Conservation (phyloP, 2,888 invertebrate species). For the Drosophila mimetica region DNA sequence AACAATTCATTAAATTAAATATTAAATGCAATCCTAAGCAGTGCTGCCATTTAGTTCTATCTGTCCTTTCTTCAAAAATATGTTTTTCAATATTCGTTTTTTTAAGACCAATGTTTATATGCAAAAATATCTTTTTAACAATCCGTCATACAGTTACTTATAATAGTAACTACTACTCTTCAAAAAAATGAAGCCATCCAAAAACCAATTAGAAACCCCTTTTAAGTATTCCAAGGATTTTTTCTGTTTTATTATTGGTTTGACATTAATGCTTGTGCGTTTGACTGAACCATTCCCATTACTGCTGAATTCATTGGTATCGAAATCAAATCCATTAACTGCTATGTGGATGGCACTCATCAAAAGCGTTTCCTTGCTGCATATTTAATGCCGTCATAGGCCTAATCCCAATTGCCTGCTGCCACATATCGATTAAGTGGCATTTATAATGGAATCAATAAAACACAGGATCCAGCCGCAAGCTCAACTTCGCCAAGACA, state of each 20-base stretch:
- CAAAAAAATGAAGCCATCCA: neutral
- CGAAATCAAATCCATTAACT: slow-evolving; percentile 29
- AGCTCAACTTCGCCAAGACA: slow-evolving; percentile 18
- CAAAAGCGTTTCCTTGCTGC: slow-evolving; percentile 38
- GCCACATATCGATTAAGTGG: slow-evolving; percentile 37
- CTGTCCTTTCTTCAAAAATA: too few relatives aligned
- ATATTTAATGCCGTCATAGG: slow-evolving; percentile 37
- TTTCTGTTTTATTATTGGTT: neutral
- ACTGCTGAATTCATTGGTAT: slow-evolving; percentile 2
- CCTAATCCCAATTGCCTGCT: slow-evolving; percentile 31
- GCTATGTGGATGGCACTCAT: slow-evolving; percentile 19
- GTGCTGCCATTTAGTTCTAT: too few relatives aligned
- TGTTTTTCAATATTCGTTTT: too few relatives aligned
- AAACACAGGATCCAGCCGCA: slow-evolving; percentile 30
- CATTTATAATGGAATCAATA: slow-evolving; percentile 46
- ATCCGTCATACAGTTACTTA: too few relatives aligned
- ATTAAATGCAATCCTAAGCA: too few relatives aligned
- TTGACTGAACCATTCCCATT: slow-evolving; percentile 15
- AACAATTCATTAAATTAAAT: neutral
- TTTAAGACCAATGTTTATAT: too few relatives aligned
- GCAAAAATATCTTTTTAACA: too few relatives aligned
- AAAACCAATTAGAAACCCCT: neutral
- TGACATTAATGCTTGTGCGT: slow-evolving; percentile 1
- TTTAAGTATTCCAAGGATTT: neutral
- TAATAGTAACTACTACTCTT: too few relatives aligned